These are phyloP conservation scores for Solenopsis fugax DNA, from an alignment of 1,140 invertebrate species.

Conservation along the genomic window DNA sequence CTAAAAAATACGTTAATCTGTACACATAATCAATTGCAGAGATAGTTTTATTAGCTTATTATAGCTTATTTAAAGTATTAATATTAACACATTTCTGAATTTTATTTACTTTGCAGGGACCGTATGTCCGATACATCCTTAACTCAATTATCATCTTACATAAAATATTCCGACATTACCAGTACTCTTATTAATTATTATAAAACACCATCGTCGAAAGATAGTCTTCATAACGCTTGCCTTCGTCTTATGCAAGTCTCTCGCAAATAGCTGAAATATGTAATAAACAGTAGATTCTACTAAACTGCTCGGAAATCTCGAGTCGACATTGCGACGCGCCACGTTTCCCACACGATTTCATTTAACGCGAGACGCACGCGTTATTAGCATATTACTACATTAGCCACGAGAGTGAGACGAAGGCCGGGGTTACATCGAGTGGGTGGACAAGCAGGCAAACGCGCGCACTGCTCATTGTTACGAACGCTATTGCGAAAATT, in stretches of 20 bases:
- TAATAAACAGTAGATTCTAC: constrained; percentile 27
- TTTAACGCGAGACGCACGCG: constrained; percentile 40
- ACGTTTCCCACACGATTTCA: constrained; percentile 59
- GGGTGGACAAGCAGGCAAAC: constrained; percentile 49
- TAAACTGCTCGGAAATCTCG: constrained; percentile 35
- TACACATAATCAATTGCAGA: not conserved
- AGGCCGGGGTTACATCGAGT: constrained; percentile 60
- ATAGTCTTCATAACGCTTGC: not conserved
- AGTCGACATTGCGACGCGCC: not conserved
- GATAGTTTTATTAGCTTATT: too few relatives aligned
- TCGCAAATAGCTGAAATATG: not conserved
- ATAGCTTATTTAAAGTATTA: too few relatives aligned
- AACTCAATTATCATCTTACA: not conserved
- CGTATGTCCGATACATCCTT: too few relatives aligned
- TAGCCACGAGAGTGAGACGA: constrained; percentile 49
- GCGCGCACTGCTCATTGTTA: constrained; percentile 55
- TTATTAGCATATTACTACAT: constrained; percentile 62
- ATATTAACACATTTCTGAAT: too few relatives aligned
- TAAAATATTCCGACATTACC: not conserved
- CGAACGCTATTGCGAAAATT: constrained; percentile 55
- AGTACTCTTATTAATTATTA: not conserved
- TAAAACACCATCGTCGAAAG: not conserved
- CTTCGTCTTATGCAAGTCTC: not conserved
- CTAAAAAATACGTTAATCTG: not conserved
- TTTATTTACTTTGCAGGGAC: too few relatives aligned